These are phyloP conservation scores for Dicentrarchus labrax DNA, from an alignment of 2,113 vertebrate genomes.

Conservation along the genomic window DNA sequence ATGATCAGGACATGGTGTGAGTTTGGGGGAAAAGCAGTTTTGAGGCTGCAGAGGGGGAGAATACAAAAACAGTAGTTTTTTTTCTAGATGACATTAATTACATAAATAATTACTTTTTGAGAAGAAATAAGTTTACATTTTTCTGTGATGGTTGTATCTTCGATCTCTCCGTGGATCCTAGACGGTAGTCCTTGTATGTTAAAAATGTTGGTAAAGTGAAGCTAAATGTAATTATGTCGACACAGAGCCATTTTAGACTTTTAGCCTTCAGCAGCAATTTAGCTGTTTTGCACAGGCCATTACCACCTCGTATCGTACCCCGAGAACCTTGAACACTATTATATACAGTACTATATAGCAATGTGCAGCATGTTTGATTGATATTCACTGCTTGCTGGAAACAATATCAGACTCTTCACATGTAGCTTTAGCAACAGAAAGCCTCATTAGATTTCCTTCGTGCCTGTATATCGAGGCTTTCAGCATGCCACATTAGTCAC, in stretches of 20 bases:
- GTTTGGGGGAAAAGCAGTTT: too few relatives aligned
- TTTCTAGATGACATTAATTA: too few relatives aligned
- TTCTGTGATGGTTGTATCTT: too few relatives aligned
- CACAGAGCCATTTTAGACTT: background rate
- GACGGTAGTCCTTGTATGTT: too few relatives aligned
- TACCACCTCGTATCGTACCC: background rate
- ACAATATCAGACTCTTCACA: background rate
- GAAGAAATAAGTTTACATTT: too few relatives aligned
- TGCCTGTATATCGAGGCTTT: background rate
- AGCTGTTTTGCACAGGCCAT: background rate
- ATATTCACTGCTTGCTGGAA: background rate
- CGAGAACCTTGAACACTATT: background rate
- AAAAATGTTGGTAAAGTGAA: too few relatives aligned
- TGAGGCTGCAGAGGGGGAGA: too few relatives aligned
- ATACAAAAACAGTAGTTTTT: too few relatives aligned
- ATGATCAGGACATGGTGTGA: too few relatives aligned
- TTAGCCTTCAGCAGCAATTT: background rate
- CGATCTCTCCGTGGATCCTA: too few relatives aligned
- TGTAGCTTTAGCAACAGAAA: background rate
- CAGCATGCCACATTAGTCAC: background rate
- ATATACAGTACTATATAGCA: background rate
- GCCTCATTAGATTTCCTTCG: background rate
- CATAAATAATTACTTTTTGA: too few relatives aligned
- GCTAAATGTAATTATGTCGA: background rate
- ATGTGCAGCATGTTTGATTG: background rate